These are phyloP conservation scores for Axinella damicornis DNA, from an alignment of 37 sponge, comb jelly and placozoan species.

Conservation along the genomic window DNA sequence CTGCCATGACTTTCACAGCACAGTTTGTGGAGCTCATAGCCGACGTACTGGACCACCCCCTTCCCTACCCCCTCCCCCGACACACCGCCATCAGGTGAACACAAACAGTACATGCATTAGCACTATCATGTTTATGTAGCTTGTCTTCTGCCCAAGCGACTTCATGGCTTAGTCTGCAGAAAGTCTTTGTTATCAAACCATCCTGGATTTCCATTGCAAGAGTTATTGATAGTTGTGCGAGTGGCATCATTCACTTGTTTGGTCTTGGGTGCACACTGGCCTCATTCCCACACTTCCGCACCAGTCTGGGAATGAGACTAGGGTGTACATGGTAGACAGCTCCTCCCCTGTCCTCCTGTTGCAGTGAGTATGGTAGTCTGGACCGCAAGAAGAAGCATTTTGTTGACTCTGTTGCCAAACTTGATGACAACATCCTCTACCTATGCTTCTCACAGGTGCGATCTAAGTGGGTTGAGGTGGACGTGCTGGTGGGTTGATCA, in stretches of 20 bases:
- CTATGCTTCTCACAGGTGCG: conserved; percentile 80
- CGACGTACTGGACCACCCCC: conserved; percentile 47
- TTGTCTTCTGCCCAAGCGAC: no score
- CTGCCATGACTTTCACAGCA: conserved; percentile 58
- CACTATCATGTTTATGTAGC: no score
- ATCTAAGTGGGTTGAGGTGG: no score
- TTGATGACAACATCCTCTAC: conserved; percentile 76
- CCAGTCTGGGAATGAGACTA: neutral
- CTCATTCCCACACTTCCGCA: neutral
- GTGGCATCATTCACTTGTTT: no score
- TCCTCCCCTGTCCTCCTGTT: neutral
- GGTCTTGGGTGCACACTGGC: no score
- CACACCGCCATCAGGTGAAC: conserved; percentile 36
- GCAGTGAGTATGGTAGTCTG: conserved; percentile 65
- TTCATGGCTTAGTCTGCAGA: no score
- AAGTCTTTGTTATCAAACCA: no score
- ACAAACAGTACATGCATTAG: no score
- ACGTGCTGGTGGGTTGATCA: neutral
- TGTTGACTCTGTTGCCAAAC: conserved; percentile 44
- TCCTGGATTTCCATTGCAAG: no score
- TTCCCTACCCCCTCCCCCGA: conserved; percentile 61
- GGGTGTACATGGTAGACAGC: neutral
- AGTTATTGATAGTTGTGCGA: no score
- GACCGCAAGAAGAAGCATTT: conserved; percentile 24
- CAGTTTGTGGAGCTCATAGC: conserved; percentile 43